Evolutionary conservation across 2,113 vertebrate species (phyloP), one percentile per base, ranked within the genome.

Genomic region (Sterrhoptilus dennistouni): DNA sequence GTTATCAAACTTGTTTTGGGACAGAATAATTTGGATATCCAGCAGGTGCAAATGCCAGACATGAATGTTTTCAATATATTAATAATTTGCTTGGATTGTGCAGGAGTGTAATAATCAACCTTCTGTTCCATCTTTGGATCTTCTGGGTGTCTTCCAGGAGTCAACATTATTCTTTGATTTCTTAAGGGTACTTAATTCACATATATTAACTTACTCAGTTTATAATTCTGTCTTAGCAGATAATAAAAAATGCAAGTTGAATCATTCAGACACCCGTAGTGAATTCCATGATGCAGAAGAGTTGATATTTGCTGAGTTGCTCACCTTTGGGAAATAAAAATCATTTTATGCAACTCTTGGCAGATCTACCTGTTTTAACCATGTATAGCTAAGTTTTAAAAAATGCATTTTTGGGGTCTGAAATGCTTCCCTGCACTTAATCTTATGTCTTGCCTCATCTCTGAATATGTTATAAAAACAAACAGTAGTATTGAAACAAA

Each of bases 351-450:
- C 95, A 91, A 83, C 61, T 92, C 87, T 92, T 97, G 87, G 47
- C 77, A 90, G 44, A 78, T 79, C 63, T 89, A 25, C 77, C 69
- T 93, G 38, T 87, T 88, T 90, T 74, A 96, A 74, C 72, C 53
- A 42, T 57, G 27, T 94, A 86, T 70, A 95, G 77, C 42, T 82
- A 27, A 83, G 25, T 95, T 95, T 27, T 91, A 65, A 94, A 76
- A 74, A 95, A 87, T 56, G 53, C 21, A 24, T 91, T 95, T 94
- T 69, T 59, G 83, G 87, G 84, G 87, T 95, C 96, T 96, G 89
- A 96, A 95, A 79, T 97, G 83, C 86, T 97, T 97, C 89, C 83
- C 83, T 97, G 86, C 81, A 93, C 84, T 96, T 97, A 95, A 92
- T 96, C 87, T 95, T 84, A 36, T 4, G 49, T 96, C 92, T 97